Evolutionary conservation across 2,888 invertebrate species (phyloP).

Genomic region (Caenorhabditis sp.): DNA sequence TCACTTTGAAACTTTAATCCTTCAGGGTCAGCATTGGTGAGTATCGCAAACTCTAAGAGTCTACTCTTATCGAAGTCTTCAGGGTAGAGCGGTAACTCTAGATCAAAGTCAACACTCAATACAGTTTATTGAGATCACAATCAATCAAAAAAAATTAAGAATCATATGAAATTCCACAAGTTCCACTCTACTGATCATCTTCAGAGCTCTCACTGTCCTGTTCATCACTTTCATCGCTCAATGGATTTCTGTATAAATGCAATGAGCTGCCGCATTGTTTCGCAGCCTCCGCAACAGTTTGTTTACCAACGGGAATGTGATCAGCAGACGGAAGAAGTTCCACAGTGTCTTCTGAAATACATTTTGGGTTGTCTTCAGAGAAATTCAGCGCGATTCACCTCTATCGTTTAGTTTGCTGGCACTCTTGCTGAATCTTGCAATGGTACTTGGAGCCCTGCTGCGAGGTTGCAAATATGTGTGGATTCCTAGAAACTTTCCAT

Average conservation of each 20-base stretch:
- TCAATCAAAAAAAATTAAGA: conserved; percentile 9
- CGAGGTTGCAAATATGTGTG: conserved; percentile 73
- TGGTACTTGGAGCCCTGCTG: conserved; percentile 62
- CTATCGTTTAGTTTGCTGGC: conserved; percentile 68
- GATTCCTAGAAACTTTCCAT: conserved; percentile 63
- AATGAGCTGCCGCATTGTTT: conserved; percentile 72
- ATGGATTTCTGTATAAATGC: conserved; percentile 75
- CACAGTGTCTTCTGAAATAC: conserved; percentile 66
- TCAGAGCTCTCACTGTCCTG: conserved; percentile 61
- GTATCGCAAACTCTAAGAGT: too few relatives aligned
- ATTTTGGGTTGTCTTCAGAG: too few relatives aligned
- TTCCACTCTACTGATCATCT: conserved; percentile 30
- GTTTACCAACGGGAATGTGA: conserved; percentile 81
- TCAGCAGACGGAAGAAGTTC: conserved; percentile 64
- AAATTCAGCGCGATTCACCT: conserved; percentile 32
- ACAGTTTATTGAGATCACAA: too few relatives aligned
- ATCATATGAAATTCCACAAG: conserved; percentile 18
- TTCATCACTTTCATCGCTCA: conserved; percentile 75
- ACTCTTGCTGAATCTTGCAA: conserved; percentile 70
- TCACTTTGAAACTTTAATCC: too few relatives aligned
- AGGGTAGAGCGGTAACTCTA: too few relatives aligned
- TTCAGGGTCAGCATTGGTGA: too few relatives aligned
- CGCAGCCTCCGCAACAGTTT: conserved; percentile 81
- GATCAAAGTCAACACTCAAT: too few relatives aligned
- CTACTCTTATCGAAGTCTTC: too few relatives aligned